Evolutionary conservation across 2,113 vertebrate species (phyloP).

Genomic region (Oryzias melastigma): DNA sequence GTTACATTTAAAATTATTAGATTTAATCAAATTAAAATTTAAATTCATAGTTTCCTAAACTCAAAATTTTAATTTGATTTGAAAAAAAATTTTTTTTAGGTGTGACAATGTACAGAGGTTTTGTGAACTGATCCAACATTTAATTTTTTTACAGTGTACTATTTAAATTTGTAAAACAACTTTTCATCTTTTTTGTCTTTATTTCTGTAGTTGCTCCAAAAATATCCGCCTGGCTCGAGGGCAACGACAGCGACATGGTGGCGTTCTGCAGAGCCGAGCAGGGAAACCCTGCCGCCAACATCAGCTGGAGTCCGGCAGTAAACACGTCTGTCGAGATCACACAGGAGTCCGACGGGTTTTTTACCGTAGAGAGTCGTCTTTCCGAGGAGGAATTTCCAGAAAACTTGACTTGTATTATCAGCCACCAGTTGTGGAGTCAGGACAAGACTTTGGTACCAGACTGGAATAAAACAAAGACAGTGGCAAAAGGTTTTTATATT

Average conservation of each 20-base stretch:
- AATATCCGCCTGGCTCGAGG: slow-evolving; percentile 32
- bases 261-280: slow-evolving; percentile 65
- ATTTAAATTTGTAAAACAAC: background rate
- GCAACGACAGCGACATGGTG: background rate
- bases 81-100: no score
- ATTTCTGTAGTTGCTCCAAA: slow-evolving; percentile 34
- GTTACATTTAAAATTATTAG: no score
- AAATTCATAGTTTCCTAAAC: no score
- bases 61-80: no score
- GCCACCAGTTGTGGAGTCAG: slow-evolving; percentile 12
- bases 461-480: no score
- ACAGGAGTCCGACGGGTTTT: rapidly evolving
- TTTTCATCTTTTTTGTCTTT: background rate
- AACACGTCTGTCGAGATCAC: rapidly evolving
- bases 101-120: no score
- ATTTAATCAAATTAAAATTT: no score
- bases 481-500: no score
- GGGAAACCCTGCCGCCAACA: slow-evolving; percentile 59
- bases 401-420: slow-evolving; percentile 58
- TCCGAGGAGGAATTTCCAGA: background rate
- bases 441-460: background rate
- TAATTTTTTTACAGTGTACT: background rate
- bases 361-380: slow-evolving; percentile 51
- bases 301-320: slow-evolving; percentile 55
- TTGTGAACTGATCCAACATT: no score